Evolutionary conservation across 2,888 invertebrate species (phyloP).

Genomic region (Gryllus longicercus): DNA sequence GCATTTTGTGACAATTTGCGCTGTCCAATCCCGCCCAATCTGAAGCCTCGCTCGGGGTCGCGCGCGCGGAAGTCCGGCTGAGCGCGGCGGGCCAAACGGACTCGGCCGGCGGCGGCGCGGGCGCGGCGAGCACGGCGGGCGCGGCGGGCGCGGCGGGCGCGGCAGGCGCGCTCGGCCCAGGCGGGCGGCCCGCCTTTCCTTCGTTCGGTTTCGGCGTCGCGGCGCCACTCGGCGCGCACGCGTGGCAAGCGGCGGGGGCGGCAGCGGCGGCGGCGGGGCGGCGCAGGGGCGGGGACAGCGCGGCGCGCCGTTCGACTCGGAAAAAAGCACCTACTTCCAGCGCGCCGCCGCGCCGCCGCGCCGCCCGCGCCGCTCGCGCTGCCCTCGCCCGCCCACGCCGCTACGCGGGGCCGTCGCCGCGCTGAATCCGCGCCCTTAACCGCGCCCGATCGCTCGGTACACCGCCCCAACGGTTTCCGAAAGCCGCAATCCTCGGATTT

Average conservation of each 20-base stretch:
- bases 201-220: slow-evolving; percentile 9
- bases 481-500: neutral
- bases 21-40: too few species aligned
- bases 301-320: slow-evolving; percentile 1
- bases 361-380: neutral
- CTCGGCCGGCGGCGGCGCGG: too few species aligned
- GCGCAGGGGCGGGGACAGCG: neutral
- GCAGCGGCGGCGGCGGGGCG: neutral
- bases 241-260: neutral
- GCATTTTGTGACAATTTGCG: too few species aligned
- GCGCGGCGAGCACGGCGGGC: too few species aligned
- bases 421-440: neutral
- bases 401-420: too few species aligned
- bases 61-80: too few species aligned
- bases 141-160: too few species aligned
- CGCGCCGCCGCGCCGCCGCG: neutral
- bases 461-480: neutral
- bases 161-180: too few species aligned
- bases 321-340: slow-evolving; percentile 1
- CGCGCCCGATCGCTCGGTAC: neutral
- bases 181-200: neutral
- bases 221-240: neutral
- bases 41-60: too few species aligned
- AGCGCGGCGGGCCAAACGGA: too few species aligned
- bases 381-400: neutral